phyloP scores from a whole-genome alignment of 2,888 invertebrate genomes.

The Phymatocera aterrima region DNA sequence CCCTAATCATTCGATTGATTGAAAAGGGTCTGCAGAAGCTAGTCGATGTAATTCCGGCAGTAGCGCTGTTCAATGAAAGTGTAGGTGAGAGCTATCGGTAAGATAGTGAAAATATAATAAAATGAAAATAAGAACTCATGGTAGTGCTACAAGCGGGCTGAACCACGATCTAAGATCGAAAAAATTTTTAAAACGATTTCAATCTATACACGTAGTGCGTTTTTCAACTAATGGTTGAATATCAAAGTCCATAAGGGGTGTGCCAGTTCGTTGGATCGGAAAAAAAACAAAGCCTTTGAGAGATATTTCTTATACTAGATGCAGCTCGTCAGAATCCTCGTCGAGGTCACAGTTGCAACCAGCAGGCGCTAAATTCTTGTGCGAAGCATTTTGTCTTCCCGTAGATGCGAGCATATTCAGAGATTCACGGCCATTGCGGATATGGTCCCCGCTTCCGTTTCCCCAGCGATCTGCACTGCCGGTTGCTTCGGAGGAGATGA shows the following conservation, averaged over 20 bases:
- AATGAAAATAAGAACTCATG: neutral
- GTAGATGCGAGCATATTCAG: constrained; percentile 26
- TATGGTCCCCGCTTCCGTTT: constrained; percentile 51
- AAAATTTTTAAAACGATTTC: neutral
- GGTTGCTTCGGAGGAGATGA: constrained; percentile 49
- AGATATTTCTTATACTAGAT: constrained; percentile 49
- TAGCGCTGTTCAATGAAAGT: neutral
- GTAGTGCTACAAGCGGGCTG: neutral
- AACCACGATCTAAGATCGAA: neutral
- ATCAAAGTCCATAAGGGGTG: neutral
- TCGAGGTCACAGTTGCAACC: constrained; percentile 61
- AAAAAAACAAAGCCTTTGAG: neutral
- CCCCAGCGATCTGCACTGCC: constrained; percentile 51
- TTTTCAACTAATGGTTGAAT: neutral
- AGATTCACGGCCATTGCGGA: constrained; percentile 16
- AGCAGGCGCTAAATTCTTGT: constrained; percentile 52
- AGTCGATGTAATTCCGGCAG: too few species aligned
- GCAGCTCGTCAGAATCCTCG: constrained; percentile 55
- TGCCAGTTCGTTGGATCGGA: neutral
- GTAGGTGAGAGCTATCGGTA: neutral
- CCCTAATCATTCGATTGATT: neutral
- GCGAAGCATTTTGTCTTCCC: neutral
- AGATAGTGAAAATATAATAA: neutral
- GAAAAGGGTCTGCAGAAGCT: neutral
- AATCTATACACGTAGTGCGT: neutral